phyloP scores from a whole-genome alignment of 2,888 invertebrate genomes.

The Blastobasis adustella region DNA sequence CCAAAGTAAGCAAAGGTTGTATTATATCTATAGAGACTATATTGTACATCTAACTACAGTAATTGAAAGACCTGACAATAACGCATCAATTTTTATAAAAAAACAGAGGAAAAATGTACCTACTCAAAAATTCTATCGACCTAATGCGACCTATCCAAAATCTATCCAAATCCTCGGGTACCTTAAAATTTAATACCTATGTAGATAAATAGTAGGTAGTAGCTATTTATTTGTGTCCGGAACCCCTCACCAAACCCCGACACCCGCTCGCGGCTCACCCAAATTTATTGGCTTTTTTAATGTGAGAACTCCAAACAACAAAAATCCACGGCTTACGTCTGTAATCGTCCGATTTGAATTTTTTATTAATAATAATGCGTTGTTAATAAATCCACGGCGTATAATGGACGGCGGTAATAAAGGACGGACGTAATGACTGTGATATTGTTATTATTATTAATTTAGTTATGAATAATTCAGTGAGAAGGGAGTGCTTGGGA shows the following conservation, averaged over 20 bases:
- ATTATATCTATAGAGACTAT: no score
- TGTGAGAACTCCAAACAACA: conserved; percentile 64
- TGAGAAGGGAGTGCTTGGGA: conserved; percentile 26
- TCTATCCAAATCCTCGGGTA: no score
- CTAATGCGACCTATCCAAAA: no score
- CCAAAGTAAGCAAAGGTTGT: no score
- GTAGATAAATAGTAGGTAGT: no score
- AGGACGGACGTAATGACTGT: conserved; percentile 30
- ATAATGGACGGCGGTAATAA: conserved; percentile 39
- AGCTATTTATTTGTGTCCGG: not conserved
- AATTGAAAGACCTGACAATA: no score
- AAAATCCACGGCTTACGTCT: conserved; percentile 49
- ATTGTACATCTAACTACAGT: no score
- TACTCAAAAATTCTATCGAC: no score
- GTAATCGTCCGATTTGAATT: conserved; percentile 65
- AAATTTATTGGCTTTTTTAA: conserved; percentile 22
- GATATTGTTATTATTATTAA: conserved; percentile 63
- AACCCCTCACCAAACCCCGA: not conserved
- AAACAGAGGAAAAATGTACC: no score
- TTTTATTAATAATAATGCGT: conserved; percentile 57
- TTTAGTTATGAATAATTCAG: conserved; percentile 64
- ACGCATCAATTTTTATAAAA: no score
- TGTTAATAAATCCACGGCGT: conserved; percentile 37
- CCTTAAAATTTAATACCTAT: no score
- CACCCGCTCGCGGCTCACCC: no score